Percentiles rank a stretch among this genome's conserved stretches.
These are phyloP conservation scores for Pollachius pollachius DNA, from an alignment of 2,113 vertebrate genomes.

Conservation along the genomic window DNA sequence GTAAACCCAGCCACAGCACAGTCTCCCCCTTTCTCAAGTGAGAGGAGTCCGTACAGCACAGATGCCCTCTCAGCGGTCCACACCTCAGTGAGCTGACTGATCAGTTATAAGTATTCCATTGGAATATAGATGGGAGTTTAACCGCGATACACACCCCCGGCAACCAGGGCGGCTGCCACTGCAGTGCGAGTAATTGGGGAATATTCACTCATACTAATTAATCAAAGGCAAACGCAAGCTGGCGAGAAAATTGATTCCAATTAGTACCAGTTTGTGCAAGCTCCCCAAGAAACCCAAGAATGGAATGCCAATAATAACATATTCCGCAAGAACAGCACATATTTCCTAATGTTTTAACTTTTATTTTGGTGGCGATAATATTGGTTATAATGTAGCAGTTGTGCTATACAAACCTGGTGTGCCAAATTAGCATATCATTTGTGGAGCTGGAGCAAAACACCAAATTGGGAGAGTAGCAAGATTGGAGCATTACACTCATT, in stretches of 20 bases:
- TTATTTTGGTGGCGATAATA: neutral
- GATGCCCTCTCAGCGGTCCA: constrained; percentile 8
- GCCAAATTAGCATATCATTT: too few species aligned
- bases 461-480: too few species aligned
- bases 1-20: neutral
- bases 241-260: constrained; percentile 13
- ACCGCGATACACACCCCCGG: constrained; percentile 3
- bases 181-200: neutral
- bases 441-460: too few species aligned
- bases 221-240: constrained; percentile 17
- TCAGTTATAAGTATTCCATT: constrained; percentile 11
- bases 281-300: neutral
- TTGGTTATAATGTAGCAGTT: too few species aligned
- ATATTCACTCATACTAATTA: constrained; percentile 23
- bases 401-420: too few species aligned
- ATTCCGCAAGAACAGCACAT: constrained; percentile 1
- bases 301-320: constrained; percentile 1
- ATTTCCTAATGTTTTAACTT: neutral
- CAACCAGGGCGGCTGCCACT: neutral
- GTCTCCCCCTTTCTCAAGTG: neutral
- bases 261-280: constrained; percentile 16
- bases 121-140: constrained; percentile 7
- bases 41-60: neutral
- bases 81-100: constrained; percentile 9
- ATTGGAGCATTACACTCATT: neutral